These are phyloP conservation scores for Leuctra nigra DNA, from an alignment of 2,888 invertebrate genomes.

Conservation along the genomic window DNA sequence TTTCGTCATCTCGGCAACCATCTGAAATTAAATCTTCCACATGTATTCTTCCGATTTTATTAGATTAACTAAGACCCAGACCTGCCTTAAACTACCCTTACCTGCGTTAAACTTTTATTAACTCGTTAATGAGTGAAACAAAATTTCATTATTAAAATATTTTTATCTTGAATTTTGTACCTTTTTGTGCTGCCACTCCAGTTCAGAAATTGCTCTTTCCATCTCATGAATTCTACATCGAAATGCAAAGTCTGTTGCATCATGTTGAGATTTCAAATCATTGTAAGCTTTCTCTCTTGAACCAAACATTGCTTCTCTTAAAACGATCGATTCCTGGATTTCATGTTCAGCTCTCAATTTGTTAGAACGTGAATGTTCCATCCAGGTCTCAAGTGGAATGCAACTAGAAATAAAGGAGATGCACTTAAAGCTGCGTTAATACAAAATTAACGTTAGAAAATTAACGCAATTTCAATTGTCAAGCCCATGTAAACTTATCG, in stretches of 20 bases:
- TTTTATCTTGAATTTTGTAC: too few species aligned
- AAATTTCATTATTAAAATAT: too few species aligned
- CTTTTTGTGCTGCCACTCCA: slow-evolving; percentile 81
- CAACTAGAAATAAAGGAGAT: slow-evolving; percentile 44
- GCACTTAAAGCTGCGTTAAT: too few species aligned
- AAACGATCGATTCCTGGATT: slow-evolving; percentile 64
- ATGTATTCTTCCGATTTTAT: too few species aligned
- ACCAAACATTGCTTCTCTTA: slow-evolving; percentile 72
- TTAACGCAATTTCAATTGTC: too few species aligned
- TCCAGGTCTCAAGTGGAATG: slow-evolving; percentile 74
- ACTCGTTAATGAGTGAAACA: too few species aligned
- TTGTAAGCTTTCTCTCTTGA: slow-evolving; percentile 72
- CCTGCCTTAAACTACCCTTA: too few species aligned
- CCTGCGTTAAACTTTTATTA: too few species aligned
- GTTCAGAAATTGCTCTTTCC: slow-evolving; percentile 73
- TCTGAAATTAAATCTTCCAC: too few species aligned
- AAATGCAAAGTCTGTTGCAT: slow-evolving; percentile 76
- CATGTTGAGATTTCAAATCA: slow-evolving; percentile 71
- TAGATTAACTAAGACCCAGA: too few species aligned
- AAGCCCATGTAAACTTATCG: too few species aligned
- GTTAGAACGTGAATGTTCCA: slow-evolving; percentile 66
- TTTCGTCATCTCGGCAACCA: slow-evolving; percentile 77
- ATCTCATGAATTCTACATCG: slow-evolving; percentile 85
- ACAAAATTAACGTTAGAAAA: too few species aligned
- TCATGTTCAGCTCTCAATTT: slow-evolving; percentile 73